phyloP scores from a whole-genome alignment of 2,113 vertebrate species.

The Sprattus sprattus region DNA sequence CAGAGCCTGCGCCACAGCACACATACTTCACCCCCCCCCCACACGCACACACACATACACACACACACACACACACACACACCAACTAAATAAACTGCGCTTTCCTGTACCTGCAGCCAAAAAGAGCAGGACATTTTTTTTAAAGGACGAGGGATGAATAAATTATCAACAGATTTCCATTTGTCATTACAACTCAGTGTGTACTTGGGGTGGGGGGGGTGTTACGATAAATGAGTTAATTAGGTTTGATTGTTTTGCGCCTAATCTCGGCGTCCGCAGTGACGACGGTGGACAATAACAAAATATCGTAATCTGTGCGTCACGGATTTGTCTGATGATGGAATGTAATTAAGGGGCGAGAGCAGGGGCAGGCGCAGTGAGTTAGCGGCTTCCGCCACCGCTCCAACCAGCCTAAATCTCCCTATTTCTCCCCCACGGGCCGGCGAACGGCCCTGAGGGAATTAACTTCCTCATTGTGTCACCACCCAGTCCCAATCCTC shows the following conservation, averaged over 20 bases:
- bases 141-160: slow-evolving; percentile 24
- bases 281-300: slow-evolving; percentile 40
- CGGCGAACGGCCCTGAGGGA: slow-evolving; percentile 5
- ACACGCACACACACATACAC: background rate
- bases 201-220: slow-evolving; percentile 20
- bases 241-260: slow-evolving; percentile 53
- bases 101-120: slow-evolving; percentile 18
- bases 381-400: slow-evolving; percentile 15
- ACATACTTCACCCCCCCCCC: background rate
- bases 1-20: background rate
- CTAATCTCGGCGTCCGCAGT: slow-evolving; percentile 53
- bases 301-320: slow-evolving; percentile 46
- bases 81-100: background rate
- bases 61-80: slow-evolving; percentile 8
- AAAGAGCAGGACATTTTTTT: slow-evolving; percentile 13
- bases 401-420: slow-evolving; percentile 24
- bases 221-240: slow-evolving; percentile 54
- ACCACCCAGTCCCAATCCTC: slow-evolving; percentile 17
- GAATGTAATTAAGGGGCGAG: slow-evolving; percentile 49
- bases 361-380: slow-evolving; percentile 21
- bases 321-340: slow-evolving; percentile 31
- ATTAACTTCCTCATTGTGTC: slow-evolving; percentile 42
- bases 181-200: slow-evolving; percentile 39
- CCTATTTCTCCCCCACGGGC: slow-evolving; percentile 13
- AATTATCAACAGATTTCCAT: slow-evolving; percentile 37